Base-by-base conservation (phyloP, 2,797 vertebrate species). In the Alosa sapidissima region DNA sequence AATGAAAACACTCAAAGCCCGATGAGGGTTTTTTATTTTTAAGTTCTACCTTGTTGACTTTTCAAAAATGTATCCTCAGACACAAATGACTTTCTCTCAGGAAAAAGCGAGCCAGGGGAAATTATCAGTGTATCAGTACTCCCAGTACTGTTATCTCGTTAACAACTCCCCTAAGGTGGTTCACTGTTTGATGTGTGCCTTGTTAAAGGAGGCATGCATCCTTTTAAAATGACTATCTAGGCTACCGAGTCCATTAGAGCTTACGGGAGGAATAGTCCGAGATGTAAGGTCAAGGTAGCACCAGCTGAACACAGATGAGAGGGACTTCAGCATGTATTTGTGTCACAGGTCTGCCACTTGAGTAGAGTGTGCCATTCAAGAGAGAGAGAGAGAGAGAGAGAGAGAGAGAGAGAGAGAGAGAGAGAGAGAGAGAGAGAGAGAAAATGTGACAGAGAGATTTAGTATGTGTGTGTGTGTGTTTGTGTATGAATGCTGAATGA, bases 381-480 rank as follows among this genome's bases (percentile, higher is more conserved):
- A 24, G 16, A 55, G n/a, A 62, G 58, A 14, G 65, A 14, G 65
- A 14, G 65, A 16, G 65, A 36, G 6, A 41, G 65, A 41, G 65
- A 72, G 58, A 7, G 21, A 24, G 58, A 24, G 21, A 9, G 55
- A 62, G 58, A 24, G 16, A 55, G n/a, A 62, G 58, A 14, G 65
- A 14, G 65, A 14, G 65, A 16, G 65, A 36, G 6, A 41, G 65
- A 41, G 65, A 72, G 58, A 7, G 21, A 24, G 58, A 24, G 21
- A 9, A 6, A 33, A 14, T 19, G 5, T 16, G 2, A 3, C 3
- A 55, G 78, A 48, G 21, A 48, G 36, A 81, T 16, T 47, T 1
- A 48, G 78, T 9, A 47, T 33, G 24, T 82, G 49, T 58, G 81
- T 33, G 49, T 55, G 81, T 28, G 21, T 83, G 85, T 10, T 9